These are phyloP conservation scores for Brachyrhaphis roseni DNA, from an alignment of 2,797 vertebrate genomes.

Conservation along the genomic window DNA sequence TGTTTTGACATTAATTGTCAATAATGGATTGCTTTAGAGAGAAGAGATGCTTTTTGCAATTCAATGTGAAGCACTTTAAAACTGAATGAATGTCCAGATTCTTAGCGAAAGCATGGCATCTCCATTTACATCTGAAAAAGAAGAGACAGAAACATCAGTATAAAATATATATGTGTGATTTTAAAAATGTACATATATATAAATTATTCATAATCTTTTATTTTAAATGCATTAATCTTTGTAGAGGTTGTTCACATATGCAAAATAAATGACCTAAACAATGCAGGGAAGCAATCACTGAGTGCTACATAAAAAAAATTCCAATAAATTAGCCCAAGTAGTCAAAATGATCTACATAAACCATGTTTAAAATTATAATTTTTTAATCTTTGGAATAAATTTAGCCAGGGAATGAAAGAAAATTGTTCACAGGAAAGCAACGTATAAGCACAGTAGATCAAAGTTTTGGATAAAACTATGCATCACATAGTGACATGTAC, in stretches of 20 bases:
- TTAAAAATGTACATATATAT: slow-evolving; percentile 22
- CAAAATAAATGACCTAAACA: slow-evolving; percentile 34
- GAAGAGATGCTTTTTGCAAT: slow-evolving; percentile 60
- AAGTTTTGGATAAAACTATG: background rate
- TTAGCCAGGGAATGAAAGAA: background rate
- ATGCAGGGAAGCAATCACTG: slow-evolving; percentile 25
- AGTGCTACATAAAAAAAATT: slow-evolving; percentile 9
- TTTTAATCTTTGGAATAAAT: slow-evolving; percentile 15
- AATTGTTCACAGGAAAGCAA: slow-evolving; percentile 22
- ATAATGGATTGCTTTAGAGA: slow-evolving; percentile 74
- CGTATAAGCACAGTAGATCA: background rate
- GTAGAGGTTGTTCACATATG: slow-evolving; percentile 16
- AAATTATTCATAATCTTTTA: slow-evolving; percentile 31
- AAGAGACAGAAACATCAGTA: slow-evolving; percentile 36
- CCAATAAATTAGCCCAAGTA: slow-evolving; percentile 22
- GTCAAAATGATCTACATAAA: slow-evolving; percentile 19
- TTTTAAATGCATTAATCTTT: slow-evolving; percentile 24
- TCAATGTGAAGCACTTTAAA: slow-evolving; percentile 59
- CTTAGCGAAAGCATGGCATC: slow-evolving; percentile 56
- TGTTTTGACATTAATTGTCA: slow-evolving; percentile 80
- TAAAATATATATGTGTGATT: slow-evolving; percentile 7
- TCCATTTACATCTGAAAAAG: slow-evolving; percentile 80
- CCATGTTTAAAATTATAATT: slow-evolving; percentile 4
- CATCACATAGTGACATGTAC: slow-evolving; percentile 2
- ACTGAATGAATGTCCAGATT: slow-evolving; percentile 42